phyloP scores from a whole-genome alignment of 2,113 vertebrate genomes.

The Limnothrissa miodon region DNA sequence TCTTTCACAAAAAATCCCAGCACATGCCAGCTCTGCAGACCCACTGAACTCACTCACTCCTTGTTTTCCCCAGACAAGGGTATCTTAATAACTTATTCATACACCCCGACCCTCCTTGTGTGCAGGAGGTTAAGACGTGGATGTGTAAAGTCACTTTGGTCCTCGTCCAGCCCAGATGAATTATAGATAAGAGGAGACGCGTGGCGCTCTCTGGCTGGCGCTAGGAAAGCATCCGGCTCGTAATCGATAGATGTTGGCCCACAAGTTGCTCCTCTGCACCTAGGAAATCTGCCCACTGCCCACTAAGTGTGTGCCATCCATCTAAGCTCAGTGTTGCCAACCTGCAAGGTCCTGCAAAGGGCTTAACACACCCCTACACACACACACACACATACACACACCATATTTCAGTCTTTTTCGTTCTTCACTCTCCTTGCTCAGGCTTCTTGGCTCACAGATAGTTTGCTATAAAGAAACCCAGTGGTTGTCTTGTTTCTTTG shows the following conservation, averaged over 20 bases:
- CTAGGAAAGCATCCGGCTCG: conserved; percentile 19
- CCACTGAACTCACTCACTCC: conserved; percentile 8
- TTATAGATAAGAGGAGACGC: conserved; percentile 5
- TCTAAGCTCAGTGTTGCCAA: background rate
- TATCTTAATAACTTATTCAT: conserved; percentile 27
- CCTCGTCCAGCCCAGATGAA: background rate
- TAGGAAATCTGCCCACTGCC: background rate
- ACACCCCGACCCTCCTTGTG: background rate
- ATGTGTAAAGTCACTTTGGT: background rate
- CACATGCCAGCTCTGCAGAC: conserved; percentile 18
- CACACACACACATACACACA: conserved; percentile 3
- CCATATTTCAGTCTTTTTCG: background rate
- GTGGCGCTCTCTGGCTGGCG: background rate
- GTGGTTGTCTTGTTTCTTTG: background rate
- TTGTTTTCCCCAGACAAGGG: conserved; percentile 28
- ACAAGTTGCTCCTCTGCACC: background rate
- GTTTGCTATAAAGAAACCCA: background rate
- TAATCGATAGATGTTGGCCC: background rate
- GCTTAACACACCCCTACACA: background rate
- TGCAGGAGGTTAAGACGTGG: background rate
- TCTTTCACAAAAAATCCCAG: background rate
- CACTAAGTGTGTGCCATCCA: conserved; percentile 1
- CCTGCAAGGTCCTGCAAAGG: background rate
- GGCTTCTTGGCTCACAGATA: background rate
- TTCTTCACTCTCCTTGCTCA: background rate